Evolutionary conservation across 2,113 vertebrate species (phyloP), one percentile per base, ranked within the genome.

Genomic region (Pampusana beccarii): DNA sequence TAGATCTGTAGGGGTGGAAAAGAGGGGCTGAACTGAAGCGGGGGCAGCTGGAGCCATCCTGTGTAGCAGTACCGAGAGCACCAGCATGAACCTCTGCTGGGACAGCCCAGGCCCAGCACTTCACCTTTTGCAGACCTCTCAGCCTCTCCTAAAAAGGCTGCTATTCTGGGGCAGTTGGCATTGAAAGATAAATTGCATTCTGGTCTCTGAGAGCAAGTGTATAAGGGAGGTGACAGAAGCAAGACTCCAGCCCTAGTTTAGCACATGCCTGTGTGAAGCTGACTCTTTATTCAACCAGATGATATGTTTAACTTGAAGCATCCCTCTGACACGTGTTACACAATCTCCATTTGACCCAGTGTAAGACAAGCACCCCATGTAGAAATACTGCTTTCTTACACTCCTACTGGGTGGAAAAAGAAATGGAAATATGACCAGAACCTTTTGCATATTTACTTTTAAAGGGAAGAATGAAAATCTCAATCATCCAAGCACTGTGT

Each of bases 321-420:
- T 34, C 75, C 73, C n/a, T 75, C 57, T 89, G 78, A 48, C 15
- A 33, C 11, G 5, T 17, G 48, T 92, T 93, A 67, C 26, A 24
- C 48, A 84, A 80, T 28, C 50, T 71, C 19, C 28, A 28, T 31
- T 82, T 25, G 28, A 84, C 13, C 58, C 64, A 77, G 74, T 84
- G 85, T 80, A 65, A 85, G 70, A 57, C 46, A 93, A 92, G 66
- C 79, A 88, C 66, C 86, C 61, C 42, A 53, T 78, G 48, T 11
- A 89, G 92, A 89, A 92, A 71, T 66, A 71, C 29, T 94, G 67
- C 72, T 95, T 97, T 94, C 74, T 91, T 93, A 93, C 69, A 74
- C 65, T 90, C 95, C 90, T 92, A 51, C 60, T 88, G 86, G 62
- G 83, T 34, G 77, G 56, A 58, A 82, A 81, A 65, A 92, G 57